phyloP scores from a whole-genome alignment of 2,888 invertebrate species.

The Eretmocerus hayati region DNA sequence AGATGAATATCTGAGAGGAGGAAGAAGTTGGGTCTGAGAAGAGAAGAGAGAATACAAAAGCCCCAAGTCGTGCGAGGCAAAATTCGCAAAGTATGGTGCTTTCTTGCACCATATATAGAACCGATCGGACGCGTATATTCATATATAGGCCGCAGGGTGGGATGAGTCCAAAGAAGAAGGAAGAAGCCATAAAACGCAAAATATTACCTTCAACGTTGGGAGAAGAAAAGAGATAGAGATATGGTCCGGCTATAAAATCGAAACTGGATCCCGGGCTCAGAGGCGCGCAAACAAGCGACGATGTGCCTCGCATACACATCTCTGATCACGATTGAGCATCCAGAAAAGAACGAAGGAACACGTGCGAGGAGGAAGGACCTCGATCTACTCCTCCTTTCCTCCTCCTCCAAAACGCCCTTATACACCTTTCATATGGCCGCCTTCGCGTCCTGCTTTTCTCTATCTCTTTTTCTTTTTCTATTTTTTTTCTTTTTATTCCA shows the following conservation, averaged over 20 bases:
- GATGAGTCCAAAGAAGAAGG: slow-evolving; percentile 20
- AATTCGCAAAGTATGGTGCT: slow-evolving; percentile 14
- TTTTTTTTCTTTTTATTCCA: not conserved
- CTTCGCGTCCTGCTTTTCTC: not conserved
- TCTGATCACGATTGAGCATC: no score
- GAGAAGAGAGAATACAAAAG: slow-evolving; percentile 26
- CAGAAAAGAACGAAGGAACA: not conserved
- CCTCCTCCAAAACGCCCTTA: no score
- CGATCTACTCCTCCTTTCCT: not conserved
- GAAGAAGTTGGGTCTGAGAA: slow-evolving; percentile 17
- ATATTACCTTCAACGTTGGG: slow-evolving; percentile 32
- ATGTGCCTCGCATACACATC: no score
- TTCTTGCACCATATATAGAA: no score
- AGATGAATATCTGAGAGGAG: slow-evolving; percentile 16
- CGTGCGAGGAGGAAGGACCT: not conserved
- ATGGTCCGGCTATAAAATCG: slow-evolving; percentile 33
- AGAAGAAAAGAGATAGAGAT: not conserved
- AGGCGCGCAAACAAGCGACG: not conserved
- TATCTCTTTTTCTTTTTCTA: not conserved
- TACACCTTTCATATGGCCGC: not conserved
- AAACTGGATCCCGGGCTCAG: slow-evolving; percentile 33
- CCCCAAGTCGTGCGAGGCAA: not conserved
- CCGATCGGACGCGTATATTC: no score
- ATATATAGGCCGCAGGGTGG: slow-evolving; percentile 6
- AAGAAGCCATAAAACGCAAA: slow-evolving; percentile 33